These are phyloP conservation scores for Lepidochrysops patricia DNA, from an alignment of 2,888 invertebrate genomes.

Conservation along the genomic window DNA sequence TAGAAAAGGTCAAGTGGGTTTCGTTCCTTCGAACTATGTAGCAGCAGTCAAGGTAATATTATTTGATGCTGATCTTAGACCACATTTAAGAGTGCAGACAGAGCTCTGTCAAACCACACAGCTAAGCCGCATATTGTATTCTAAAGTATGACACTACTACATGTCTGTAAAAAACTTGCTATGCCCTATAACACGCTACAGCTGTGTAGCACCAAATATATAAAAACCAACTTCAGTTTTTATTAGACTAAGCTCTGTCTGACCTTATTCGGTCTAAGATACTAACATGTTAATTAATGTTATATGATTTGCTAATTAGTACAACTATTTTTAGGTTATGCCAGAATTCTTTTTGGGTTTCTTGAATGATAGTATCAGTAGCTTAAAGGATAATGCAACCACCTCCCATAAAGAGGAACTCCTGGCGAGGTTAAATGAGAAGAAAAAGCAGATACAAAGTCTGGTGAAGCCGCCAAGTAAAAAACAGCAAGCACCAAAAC, in stretches of 20 bases:
- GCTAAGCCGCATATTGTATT: too few relatives aligned
- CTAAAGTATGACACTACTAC: too few relatives aligned
- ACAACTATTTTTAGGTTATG: slow-evolving; percentile 67
- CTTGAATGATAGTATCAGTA: slow-evolving; percentile 80
- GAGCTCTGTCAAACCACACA: too few relatives aligned
- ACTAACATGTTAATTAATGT: too few relatives aligned
- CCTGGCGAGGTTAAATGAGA: slow-evolving; percentile 76
- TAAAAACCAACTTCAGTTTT: too few relatives aligned
- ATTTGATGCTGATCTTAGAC: not conserved
- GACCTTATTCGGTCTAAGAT: too few relatives aligned
- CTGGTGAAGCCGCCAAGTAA: slow-evolving; percentile 46
- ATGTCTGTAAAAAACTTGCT: too few relatives aligned
- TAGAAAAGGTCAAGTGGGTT: slow-evolving; percentile 86
- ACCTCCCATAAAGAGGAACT: slow-evolving; percentile 77
- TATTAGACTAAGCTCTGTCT: too few relatives aligned
- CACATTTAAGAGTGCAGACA: too few relatives aligned
- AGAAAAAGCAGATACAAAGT: slow-evolving; percentile 75
- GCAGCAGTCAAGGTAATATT: slow-evolving; percentile 79
- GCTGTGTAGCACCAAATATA: too few relatives aligned
- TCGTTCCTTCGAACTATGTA: slow-evolving; percentile 91
- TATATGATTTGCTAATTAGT: too few relatives aligned
- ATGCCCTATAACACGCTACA: too few relatives aligned
- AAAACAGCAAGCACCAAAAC: slow-evolving; percentile 59
- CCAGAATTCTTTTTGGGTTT: slow-evolving; percentile 83
- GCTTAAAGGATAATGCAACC: slow-evolving; percentile 56